phyloP scores from a whole-genome alignment of 2,888 invertebrate genomes.

The Cephus pulcher region DNA sequence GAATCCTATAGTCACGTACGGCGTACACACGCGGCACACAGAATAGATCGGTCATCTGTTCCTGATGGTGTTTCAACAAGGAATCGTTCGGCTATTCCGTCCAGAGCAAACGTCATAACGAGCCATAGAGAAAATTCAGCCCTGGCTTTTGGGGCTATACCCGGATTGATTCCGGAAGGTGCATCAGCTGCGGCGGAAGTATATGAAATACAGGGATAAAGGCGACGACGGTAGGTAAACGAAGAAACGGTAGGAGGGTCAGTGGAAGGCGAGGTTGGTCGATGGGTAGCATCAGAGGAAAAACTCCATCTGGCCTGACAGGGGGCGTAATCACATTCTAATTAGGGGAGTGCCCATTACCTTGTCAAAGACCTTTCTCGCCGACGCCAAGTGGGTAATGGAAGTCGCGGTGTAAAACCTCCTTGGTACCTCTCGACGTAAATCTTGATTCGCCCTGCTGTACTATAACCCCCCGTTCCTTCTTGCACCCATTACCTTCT shows the following conservation, averaged over 20 bases:
- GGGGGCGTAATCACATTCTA: constrained; percentile 31
- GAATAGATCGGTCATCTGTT: background rate
- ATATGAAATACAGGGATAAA: background rate
- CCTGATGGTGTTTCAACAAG: background rate
- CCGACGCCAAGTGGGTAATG: constrained; percentile 34
- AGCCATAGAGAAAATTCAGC: background rate
- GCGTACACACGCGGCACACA: background rate
- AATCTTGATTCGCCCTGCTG: constrained; percentile 32
- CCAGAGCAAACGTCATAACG: background rate
- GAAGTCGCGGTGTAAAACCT: constrained; percentile 45
- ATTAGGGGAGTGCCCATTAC: constrained; percentile 44
- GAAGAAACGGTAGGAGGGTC: background rate
- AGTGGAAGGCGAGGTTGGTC: background rate
- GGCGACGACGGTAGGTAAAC: background rate
- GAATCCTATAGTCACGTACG: background rate
- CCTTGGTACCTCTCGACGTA: constrained; percentile 30
- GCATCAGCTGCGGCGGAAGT: background rate
- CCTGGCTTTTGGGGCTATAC: background rate
- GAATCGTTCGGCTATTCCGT: background rate
- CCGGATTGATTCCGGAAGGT: background rate
- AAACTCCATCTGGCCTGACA: constrained; percentile 7
- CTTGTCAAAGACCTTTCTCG: constrained; percentile 34
- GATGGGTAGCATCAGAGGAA: background rate
- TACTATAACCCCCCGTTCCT: background rate
- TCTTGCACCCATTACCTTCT: constrained; percentile 2